Percentiles rank a stretch among this genome's conserved stretches.
These are phyloP conservation scores for Dolichallabes microphthalmus DNA, from an alignment of 2,113 vertebrate genomes.

Conservation along the genomic window DNA sequence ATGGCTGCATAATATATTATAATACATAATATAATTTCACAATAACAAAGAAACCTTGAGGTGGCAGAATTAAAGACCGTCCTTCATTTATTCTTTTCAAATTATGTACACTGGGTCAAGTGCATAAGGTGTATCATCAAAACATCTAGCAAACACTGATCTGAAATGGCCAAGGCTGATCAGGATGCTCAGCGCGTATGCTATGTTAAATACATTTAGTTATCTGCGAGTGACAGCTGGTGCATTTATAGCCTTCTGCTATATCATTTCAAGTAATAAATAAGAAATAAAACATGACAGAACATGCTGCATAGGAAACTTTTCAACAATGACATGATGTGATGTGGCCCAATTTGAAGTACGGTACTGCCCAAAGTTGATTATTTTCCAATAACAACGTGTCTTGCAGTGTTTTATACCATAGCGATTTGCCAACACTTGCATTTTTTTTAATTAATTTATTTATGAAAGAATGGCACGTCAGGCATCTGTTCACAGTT, in stretches of 20 bases:
- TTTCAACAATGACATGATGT: background rate
- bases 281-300: background rate
- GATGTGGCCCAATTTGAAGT: background rate
- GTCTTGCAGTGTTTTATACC: background rate
- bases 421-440: background rate
- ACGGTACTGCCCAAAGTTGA: background rate
- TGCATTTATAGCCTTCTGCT: background rate
- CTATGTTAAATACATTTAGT: background rate
- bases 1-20: background rate
- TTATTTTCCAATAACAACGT: background rate
- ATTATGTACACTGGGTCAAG: background rate
- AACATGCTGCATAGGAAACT: background rate
- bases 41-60: background rate
- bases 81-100: background rate
- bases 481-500: background rate
- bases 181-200: background rate
- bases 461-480: background rate
- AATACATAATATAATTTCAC: background rate
- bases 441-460: background rate
- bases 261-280: slow-evolving; percentile 2
- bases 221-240: background rate
- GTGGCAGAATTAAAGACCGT: background rate
- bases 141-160: background rate
- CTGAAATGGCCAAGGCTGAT: background rate
- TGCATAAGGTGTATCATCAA: background rate